phyloP scores from a whole-genome alignment of 2,113 vertebrate genomes.

The Natator depressus region DNA sequence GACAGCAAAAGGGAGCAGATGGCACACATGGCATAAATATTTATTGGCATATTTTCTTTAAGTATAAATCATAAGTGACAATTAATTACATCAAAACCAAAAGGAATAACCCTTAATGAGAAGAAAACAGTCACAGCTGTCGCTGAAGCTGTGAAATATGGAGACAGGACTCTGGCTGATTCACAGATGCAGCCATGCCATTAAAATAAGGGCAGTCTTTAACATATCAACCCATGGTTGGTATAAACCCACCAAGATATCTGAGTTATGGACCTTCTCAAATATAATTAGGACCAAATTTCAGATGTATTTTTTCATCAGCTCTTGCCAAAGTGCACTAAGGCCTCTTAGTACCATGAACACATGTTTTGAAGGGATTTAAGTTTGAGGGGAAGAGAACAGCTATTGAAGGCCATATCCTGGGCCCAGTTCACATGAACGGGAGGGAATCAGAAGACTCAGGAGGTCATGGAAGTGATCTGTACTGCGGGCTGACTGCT shows the following conservation, averaged over 20 bases:
- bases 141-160: conserved; percentile 34
- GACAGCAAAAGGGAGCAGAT: conserved; percentile 28
- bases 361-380: not conserved
- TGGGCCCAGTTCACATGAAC: not conserved
- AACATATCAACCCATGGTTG: not conserved
- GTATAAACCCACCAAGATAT: not conserved
- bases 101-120: conserved; percentile 52
- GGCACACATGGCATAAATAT: conserved; percentile 57
- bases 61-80: conserved; percentile 42
- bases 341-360: not conserved
- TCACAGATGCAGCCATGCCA: conserved; percentile 17
- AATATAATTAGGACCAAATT: conserved; percentile 20
- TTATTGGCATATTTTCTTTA: conserved; percentile 68
- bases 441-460: not conserved
- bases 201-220: conserved; percentile 24
- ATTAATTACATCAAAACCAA: conserved; percentile 63
- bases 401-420: accelerated
- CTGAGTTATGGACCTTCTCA: conserved; percentile 17
- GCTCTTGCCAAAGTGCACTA: not conserved
- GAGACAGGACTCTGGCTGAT: not conserved
- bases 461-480: not conserved
- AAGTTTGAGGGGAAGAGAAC: not conserved
- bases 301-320: not conserved
- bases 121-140: conserved; percentile 57
- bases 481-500: not conserved